Conservation (phyloP, 1,140 invertebrate species). For the Papilio aristodemus region DNA sequence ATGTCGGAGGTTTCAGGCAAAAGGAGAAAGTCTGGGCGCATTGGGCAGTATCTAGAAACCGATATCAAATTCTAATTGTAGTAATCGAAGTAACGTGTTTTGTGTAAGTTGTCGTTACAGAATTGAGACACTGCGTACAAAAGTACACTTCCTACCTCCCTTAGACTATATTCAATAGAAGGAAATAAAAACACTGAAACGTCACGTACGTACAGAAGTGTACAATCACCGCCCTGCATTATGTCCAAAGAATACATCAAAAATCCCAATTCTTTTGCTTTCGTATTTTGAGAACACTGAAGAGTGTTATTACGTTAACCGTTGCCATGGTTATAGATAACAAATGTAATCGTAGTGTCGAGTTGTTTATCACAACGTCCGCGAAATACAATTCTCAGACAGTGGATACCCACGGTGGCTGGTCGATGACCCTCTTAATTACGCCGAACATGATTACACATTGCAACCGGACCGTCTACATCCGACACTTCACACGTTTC, state of each 20-base stretch:
- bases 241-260: no score
- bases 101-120: no score
- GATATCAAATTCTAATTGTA: no score
- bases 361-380: neutral
- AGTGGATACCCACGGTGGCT: neutral
- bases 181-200: neutral
- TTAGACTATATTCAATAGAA: neutral
- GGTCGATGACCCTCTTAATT: slow-evolving; percentile 9
- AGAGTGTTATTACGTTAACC: neutral
- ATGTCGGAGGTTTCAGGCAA: no score
- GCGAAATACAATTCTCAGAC: slow-evolving; percentile 13
- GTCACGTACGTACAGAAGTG: neutral
- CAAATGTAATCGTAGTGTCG: neutral
- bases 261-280: no score
- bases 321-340: neutral
- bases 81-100: no score
- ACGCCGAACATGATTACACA: neutral
- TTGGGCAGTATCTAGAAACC: no score
- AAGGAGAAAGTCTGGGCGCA: no score
- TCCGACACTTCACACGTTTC: neutral
- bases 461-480: neutral
- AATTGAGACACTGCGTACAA: no score
- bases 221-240: neutral
- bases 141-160: neutral
- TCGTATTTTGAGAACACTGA: neutral